Percentiles rank a stretch among this genome's conserved stretches.
These are phyloP conservation scores for Alcedo atthis DNA, from an alignment of 2,797 vertebrate genomes.

Conservation along the genomic window DNA sequence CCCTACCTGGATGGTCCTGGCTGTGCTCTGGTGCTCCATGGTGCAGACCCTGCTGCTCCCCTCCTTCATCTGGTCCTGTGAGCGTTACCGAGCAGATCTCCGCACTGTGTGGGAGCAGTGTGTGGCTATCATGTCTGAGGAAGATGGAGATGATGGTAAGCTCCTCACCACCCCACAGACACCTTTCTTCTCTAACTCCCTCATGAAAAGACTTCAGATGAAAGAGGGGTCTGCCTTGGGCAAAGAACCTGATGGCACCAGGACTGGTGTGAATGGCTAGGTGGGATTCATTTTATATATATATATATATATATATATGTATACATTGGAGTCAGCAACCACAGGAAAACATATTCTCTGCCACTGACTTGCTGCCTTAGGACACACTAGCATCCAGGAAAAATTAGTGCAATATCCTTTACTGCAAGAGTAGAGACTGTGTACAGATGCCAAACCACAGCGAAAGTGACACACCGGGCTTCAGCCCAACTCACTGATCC, in stretches of 20 bases:
- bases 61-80: conserved; percentile 85
- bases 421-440: neutral
- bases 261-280: neutral
- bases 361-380: neutral
- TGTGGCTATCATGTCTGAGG: conserved; percentile 84
- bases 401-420: neutral
- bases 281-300: neutral
- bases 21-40: conserved; percentile 85
- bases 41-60: conserved; percentile 83
- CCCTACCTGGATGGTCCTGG: conserved; percentile 84
- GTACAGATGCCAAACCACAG: neutral
- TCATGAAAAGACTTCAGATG: neutral
- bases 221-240: neutral
- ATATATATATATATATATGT: too few relatives aligned
- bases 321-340: neutral
- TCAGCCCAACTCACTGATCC: neutral
- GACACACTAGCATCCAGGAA: neutral
- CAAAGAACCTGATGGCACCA: neutral
- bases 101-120: conserved; percentile 85
- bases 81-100: conserved; percentile 83
- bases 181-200: neutral
- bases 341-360: neutral
- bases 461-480: neutral
- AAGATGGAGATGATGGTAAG: conserved; percentile 81
- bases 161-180: neutral